Percentiles rank a stretch among this genome's conserved stretches.
Conservation (phyloP, 2,797 vertebrate genomes). For the Remorina albescens region DNA sequence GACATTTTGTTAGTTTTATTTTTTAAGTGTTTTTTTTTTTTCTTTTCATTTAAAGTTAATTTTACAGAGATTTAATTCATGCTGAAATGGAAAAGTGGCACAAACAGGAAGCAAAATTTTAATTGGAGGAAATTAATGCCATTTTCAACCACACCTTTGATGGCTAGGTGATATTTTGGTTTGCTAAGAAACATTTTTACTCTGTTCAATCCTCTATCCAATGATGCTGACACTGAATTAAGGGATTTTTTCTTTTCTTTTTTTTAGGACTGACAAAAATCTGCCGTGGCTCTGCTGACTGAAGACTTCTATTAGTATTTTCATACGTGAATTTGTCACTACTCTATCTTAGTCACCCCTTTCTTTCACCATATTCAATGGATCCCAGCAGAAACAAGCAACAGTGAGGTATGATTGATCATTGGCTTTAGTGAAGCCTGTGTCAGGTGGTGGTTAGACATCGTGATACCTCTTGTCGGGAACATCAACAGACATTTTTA, state of each 20-base stretch:
- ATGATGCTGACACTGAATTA: too few relatives aligned
- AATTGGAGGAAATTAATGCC: neutral
- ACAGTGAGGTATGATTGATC: too few relatives aligned
- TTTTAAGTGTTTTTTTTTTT: slow-evolving; percentile 7
- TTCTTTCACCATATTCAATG: too few relatives aligned
- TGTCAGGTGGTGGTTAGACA: neutral
- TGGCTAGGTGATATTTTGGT: neutral
- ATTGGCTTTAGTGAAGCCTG: neutral
- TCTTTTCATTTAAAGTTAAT: slow-evolving; percentile 14
- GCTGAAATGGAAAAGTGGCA: neutral
- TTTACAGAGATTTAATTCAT: neutral
- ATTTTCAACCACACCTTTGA: neutral
- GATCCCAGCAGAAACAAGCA: too few relatives aligned
- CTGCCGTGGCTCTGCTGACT: too few relatives aligned
- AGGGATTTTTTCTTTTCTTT: too few relatives aligned
- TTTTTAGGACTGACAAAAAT: too few relatives aligned
- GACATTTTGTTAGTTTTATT: slow-evolving; percentile 35
- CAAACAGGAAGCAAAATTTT: neutral
- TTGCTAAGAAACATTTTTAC: neutral
- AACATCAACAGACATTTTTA: neutral
- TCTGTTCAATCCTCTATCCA: neutral
- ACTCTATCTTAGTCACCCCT: too few relatives aligned
- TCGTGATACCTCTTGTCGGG: neutral
- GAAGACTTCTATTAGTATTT: too few relatives aligned
- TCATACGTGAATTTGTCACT: too few relatives aligned